These are phyloP conservation scores for Phasia obesa DNA, from an alignment of 2,888 invertebrate genomes.

Conservation along the genomic window DNA sequence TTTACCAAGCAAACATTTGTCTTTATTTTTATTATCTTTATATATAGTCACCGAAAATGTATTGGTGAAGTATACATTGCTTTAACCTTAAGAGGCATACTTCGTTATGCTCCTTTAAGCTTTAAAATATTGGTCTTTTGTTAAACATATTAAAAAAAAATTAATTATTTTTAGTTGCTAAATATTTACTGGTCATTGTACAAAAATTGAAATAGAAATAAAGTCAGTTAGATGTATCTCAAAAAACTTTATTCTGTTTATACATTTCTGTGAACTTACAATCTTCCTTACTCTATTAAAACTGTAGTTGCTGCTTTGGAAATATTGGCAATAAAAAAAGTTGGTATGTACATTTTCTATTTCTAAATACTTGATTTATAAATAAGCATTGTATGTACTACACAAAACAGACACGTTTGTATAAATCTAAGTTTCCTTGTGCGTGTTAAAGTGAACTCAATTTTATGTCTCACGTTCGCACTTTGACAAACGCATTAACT, in stretches of 20 bases:
- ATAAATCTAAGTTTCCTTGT: conserved; percentile 14
- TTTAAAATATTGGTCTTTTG: no score
- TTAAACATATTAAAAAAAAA: no score
- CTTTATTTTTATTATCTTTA: no score
- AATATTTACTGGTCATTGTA: conserved; percentile 28
- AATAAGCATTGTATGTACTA: neutral
- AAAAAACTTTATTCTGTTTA: conserved; percentile 22
- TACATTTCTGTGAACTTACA: conserved; percentile 10
- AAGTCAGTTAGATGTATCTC: conserved; percentile 51
- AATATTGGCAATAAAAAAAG: neutral
- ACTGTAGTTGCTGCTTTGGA: neutral
- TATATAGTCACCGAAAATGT: no score
- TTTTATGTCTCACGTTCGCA: conserved; percentile 73
- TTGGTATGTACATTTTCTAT: neutral
- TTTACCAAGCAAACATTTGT: no score
- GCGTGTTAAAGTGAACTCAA: conserved; percentile 42
- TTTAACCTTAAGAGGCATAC: no score
- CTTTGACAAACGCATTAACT: conserved; percentile 72
- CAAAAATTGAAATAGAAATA: conserved; percentile 29
- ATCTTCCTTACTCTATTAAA: neutral
- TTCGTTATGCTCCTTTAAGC: no score
- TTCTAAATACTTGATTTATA: neutral
- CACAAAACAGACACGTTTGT: conserved; percentile 2
- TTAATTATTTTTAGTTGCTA: neutral
- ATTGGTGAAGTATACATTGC: no score